Evolutionary conservation across 2,113 vertebrate species (phyloP).

Genomic region (Columba livia): DNA sequence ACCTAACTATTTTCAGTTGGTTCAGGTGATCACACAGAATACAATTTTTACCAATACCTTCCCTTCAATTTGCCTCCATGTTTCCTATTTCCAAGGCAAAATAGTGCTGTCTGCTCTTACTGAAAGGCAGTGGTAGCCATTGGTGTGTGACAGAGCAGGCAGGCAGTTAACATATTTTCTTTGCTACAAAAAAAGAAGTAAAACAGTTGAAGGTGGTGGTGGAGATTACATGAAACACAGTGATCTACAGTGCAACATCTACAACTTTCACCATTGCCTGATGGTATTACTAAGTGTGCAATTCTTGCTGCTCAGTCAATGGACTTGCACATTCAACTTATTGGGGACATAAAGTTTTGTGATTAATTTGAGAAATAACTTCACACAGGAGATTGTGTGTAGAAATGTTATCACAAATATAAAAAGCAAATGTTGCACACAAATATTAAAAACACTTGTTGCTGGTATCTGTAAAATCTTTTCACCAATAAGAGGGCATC

Average conservation of each 20-base stretch:
- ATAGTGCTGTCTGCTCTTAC: background rate
- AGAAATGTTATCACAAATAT: background rate
- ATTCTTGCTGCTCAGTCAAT: background rate
- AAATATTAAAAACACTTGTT: background rate
- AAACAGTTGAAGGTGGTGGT: background rate
- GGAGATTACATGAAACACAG: background rate
- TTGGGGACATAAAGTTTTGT: background rate
- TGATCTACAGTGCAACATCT: background rate
- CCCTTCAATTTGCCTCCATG: background rate
- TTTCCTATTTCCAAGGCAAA: background rate
- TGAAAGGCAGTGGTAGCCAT: background rate
- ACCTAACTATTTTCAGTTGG: background rate
- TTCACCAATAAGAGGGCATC: accelerated
- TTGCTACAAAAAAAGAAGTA: background rate
- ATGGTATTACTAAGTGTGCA: accelerated
- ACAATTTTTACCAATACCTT: background rate
- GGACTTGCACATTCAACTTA: background rate
- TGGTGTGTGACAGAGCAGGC: background rate
- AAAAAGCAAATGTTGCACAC: background rate
- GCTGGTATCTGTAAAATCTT: background rate
- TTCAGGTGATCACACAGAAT: background rate
- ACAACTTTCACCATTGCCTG: background rate
- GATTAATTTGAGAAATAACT: background rate
- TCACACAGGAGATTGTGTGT: background rate
- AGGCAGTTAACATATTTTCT: background rate